phyloP scores from a whole-genome alignment of 2,113 vertebrate genomes.

The Gobio gobio region DNA sequence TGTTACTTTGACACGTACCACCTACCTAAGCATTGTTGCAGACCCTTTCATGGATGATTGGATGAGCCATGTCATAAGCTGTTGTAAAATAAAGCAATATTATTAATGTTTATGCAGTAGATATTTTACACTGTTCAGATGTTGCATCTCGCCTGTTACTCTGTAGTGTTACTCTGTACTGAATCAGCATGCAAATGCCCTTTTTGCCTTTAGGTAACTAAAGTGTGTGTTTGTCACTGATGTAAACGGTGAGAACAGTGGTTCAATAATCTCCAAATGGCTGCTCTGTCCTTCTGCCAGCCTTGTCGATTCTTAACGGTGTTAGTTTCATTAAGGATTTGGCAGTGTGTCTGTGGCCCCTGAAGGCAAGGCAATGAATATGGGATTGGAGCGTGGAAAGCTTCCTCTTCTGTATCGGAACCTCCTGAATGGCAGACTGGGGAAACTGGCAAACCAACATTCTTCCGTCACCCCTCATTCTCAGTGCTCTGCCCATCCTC shows the following conservation, averaged over 20 bases:
- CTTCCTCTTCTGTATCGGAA: background rate
- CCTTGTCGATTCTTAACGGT: constrained; percentile 16
- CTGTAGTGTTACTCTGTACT: background rate
- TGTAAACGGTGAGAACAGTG: background rate
- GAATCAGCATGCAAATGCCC: background rate
- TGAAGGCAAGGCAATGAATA: constrained; percentile 25
- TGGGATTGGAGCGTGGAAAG: background rate
- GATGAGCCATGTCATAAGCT: background rate
- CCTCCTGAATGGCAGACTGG: background rate
- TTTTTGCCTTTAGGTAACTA: background rate
- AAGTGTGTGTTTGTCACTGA: constrained; percentile 19
- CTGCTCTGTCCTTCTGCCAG: constrained; percentile 24
- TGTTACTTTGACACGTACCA: too few relatives aligned
- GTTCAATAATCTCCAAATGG: constrained; percentile 32
- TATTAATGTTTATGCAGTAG: background rate
- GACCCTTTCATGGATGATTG: background rate
- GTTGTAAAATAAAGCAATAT: background rate
- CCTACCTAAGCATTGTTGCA: too few relatives aligned
- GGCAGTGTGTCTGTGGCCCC: background rate
- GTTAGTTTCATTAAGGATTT: constrained; percentile 26
- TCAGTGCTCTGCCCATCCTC: background rate
- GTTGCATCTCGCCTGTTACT: background rate
- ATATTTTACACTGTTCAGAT: background rate
- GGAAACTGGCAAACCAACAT: background rate
- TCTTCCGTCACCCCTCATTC: constrained; percentile 22